phyloP scores from a whole-genome alignment of 2,888 invertebrate genomes.

The Onchidella celtica region DNA sequence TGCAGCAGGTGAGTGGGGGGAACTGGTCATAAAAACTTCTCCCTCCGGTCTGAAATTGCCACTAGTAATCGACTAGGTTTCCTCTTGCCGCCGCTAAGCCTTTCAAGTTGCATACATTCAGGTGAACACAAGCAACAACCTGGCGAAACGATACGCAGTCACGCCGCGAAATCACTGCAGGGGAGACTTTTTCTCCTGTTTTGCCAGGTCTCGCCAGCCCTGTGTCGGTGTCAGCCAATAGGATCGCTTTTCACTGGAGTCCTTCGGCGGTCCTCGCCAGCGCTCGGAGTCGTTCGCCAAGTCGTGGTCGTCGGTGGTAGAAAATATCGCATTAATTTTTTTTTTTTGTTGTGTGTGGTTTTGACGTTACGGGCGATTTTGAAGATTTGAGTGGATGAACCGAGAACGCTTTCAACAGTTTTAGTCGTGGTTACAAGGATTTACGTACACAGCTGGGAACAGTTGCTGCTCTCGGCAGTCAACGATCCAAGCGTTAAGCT shows the following conservation, averaged over 20 bases:
- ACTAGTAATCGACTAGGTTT: not conserved
- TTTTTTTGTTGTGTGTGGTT: too few species aligned
- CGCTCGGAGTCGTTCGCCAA: conserved; percentile 27
- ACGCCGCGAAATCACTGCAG: conserved; percentile 3
- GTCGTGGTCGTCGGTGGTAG: conserved; percentile 21
- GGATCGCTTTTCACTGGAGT: conserved; percentile 34
- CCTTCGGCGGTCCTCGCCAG: conserved; percentile 42
- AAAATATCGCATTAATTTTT: conserved; percentile 33
- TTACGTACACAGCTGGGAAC: not conserved
- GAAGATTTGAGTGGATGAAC: not conserved
- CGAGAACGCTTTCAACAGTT: not conserved
- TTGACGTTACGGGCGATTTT: conserved; percentile 5
- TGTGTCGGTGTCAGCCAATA: conserved; percentile 39
- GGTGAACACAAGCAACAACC: conserved; percentile 21
- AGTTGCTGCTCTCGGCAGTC: too few species aligned
- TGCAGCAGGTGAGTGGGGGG: not conserved
- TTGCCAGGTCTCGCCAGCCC: conserved; percentile 24
- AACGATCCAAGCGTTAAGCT: too few species aligned
- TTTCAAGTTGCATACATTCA: conserved; percentile 14
- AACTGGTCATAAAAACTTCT: not conserved
- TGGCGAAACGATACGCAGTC: conserved; percentile 8
- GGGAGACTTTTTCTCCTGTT: conserved; percentile 23
- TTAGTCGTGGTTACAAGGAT: too few species aligned
- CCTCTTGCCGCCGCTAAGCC: conserved; percentile 10
- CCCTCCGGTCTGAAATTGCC: not conserved